A percentile compares a stretch with the other conserved stretches of the same genome.
Evolutionary conservation across 2,113 vertebrate genomes (phyloP).

Genomic region (Talpa occidentalis): DNA sequence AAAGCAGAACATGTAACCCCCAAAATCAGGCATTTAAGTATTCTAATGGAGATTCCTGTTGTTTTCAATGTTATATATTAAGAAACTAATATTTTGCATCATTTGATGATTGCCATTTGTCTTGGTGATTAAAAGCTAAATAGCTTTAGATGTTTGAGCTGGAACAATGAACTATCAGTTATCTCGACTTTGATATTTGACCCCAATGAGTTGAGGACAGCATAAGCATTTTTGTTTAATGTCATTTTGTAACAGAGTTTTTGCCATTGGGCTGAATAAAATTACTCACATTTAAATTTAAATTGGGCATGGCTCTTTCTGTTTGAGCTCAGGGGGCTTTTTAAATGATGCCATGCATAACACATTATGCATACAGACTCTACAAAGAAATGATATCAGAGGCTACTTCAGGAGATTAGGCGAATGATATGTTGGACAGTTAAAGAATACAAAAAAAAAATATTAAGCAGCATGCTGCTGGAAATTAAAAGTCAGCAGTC

Average conservation of each 20-base stretch:
- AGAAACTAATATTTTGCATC: slow-evolving; percentile 44
- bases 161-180: slow-evolving; percentile 45
- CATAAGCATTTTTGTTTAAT: slow-evolving; percentile 60
- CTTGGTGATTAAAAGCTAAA: slow-evolving; percentile 45
- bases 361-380: slow-evolving; percentile 59
- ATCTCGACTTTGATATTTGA: slow-evolving; percentile 69
- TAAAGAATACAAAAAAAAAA: slow-evolving; percentile 34
- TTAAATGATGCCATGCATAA: slow-evolving; percentile 63
- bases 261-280: slow-evolving; percentile 59
- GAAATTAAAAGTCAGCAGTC: background rate
- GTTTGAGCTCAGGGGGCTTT: slow-evolving; percentile 60
- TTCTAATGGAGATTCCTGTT: background rate
- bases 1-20: background rate
- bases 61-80: slow-evolving; percentile 40
- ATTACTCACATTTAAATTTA: slow-evolving; percentile 74
- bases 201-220: slow-evolving; percentile 38
- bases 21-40: background rate
- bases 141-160: slow-evolving; percentile 30
- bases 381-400: slow-evolving; percentile 57
- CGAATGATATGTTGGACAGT: slow-evolving; percentile 12
- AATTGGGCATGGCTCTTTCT: slow-evolving; percentile 62
- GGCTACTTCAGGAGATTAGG: slow-evolving; percentile 49
- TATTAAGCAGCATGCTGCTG: background rate
- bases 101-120: slow-evolving; percentile 35
- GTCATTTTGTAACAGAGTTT: slow-evolving; percentile 47